Evolutionary conservation across 2,797 vertebrate genomes (phyloP).

Genomic region (Syndactyla subalaris): DNA sequence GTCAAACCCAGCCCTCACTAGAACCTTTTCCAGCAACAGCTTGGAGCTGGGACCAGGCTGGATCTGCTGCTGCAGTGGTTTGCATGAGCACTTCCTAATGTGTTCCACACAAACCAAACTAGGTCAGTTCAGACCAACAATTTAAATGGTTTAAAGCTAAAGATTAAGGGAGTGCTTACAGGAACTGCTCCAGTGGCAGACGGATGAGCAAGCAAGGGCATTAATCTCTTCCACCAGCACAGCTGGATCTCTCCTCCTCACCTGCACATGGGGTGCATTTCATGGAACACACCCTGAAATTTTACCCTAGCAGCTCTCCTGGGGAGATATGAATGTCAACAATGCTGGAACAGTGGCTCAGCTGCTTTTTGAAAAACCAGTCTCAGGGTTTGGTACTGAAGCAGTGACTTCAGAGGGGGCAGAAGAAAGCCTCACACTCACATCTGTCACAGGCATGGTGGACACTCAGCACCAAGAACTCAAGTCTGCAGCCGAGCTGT

Average conservation of each 20-base stretch:
- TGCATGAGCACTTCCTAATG: background rate
- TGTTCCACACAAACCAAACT: background rate
- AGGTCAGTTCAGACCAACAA: conserved; percentile 46
- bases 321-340: background rate
- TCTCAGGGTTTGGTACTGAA: background rate
- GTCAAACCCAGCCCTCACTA: background rate
- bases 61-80: background rate
- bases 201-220: background rate
- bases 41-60: background rate
- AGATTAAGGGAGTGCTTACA: conserved; percentile 58
- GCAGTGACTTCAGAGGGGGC: background rate
- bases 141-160: conserved; percentile 53
- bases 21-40: background rate
- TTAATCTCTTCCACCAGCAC: conserved; percentile 1
- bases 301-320: background rate
- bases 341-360: background rate
- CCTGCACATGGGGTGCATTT: background rate
- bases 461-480: background rate
- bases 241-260: conserved; percentile 16
- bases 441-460: background rate
- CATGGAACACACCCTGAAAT: background rate
- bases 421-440: background rate
- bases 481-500: background rate
- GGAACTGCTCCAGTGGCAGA: background rate
- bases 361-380: background rate